Evolutionary conservation across 2,113 vertebrate species (phyloP), one percentile per base, ranked within the genome.

Genomic region (Paradisaea rubra): DNA sequence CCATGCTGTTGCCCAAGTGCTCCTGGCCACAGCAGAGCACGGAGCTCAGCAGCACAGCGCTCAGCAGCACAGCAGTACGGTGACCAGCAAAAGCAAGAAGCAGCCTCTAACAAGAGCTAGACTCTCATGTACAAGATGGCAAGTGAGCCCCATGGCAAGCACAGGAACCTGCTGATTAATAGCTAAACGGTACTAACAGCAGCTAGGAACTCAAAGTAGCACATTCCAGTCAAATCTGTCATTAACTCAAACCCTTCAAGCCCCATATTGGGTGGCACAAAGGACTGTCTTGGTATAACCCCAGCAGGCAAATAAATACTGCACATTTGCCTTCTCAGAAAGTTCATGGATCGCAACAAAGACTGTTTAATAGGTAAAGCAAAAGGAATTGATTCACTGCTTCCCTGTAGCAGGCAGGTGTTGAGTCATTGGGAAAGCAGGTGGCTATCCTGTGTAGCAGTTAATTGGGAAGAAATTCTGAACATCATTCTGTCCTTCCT

Each of bases 51-150:
- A 71, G n/a, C 66, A 50, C 28, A 25, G 12, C 0, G 2, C 35
- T 47, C 77, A 68, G 39, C 50, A 65, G 24, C 16, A 13, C 44
- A 45, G 37, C 44, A 50, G 24, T 9, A 19, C 6, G 0, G 11
- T 6, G 12, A 30, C 19, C 28, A 54, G 23, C 0, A 0, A 54
- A 41, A 56, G 7, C 7, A 2, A 35, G 27, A n/a, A 15, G 49
- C 10, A 41, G 24, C 24, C n/a, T 30, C 15, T 24, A 21, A 17
- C 9, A 19, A 54, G 8, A 8, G 30, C 56, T 25, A 15, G 41
- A n/a, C 12, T 42, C 6, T 20, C 6, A 15, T 13, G 30, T 0
- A n/a, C 4, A 54, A 28, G 3, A 70, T 4, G 6, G 33, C 14
- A 44, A 53, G 15, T 0, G 1, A 86, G 45, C 14, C 27, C 37